Conservation (phyloP, 2,797 vertebrate species). For the Euthynnus affinis region DNA sequence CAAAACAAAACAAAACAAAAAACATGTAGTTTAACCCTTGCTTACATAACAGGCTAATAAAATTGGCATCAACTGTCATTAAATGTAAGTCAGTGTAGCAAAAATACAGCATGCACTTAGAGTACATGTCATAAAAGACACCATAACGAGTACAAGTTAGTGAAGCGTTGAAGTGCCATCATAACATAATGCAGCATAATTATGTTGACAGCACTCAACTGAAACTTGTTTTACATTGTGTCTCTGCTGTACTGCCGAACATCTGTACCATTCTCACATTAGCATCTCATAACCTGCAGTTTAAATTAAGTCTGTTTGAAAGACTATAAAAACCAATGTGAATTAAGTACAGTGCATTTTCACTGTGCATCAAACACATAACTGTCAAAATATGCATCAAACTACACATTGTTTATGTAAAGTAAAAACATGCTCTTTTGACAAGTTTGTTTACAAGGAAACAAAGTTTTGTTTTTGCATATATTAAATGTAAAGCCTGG, state of each 20-base stretch:
- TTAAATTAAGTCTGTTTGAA: constrained; percentile 15
- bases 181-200: constrained; percentile 8
- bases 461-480: background rate
- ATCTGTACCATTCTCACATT: constrained; percentile 8
- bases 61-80: background rate
- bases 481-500: background rate
- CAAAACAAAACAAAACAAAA: background rate
- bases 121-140: background rate
- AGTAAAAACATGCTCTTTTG: background rate
- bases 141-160: background rate
- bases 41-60: background rate
- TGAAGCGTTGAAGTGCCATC: background rate
- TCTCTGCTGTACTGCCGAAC: constrained; percentile 14
- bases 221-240: background rate
- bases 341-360: background rate
- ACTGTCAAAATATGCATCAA: background rate
- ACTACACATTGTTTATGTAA: background rate
- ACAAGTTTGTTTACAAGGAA: constrained; percentile 4
- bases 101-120: background rate
- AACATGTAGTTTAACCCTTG: background rate
- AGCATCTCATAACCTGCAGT: background rate
- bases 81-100: background rate
- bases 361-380: background rate
- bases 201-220: constrained; percentile 4
- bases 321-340: background rate